Conservation (phyloP, 2,888 invertebrate genomes). For the Noctua janthe region DNA sequence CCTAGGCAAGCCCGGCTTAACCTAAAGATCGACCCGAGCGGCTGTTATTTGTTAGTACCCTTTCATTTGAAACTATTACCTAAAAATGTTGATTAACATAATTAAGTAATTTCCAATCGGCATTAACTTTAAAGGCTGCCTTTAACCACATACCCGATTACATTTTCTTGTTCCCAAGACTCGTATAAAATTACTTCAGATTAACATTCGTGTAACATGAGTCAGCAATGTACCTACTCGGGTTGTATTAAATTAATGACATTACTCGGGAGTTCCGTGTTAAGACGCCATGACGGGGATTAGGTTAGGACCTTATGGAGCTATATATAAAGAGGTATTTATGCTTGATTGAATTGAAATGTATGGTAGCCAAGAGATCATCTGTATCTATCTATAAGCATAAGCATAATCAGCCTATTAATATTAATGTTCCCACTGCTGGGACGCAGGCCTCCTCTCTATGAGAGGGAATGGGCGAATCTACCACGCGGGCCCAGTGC, state of each 20-base stretch:
- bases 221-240: slow-evolving; percentile 37
- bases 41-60: too few species aligned
- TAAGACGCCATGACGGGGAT: slow-evolving; percentile 54
- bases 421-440: too few species aligned
- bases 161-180: slow-evolving; percentile 36
- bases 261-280: slow-evolving; percentile 50
- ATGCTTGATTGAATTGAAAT: slow-evolving; percentile 35
- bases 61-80: neutral
- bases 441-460: too few species aligned
- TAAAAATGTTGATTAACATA: neutral
- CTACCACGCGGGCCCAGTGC: too few species aligned
- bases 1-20: too few species aligned
- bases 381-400: neutral
- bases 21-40: too few species aligned
- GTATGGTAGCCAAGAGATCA: neutral
- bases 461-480: too few species aligned
- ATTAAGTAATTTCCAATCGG: neutral
- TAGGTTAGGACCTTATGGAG: slow-evolving; percentile 40
- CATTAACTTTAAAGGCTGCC: slow-evolving; percentile 2
- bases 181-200: slow-evolving; percentile 49
- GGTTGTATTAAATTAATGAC: slow-evolving; percentile 61
- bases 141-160: slow-evolving; percentile 10
- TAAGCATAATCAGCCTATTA: too few species aligned
- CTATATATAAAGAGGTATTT: slow-evolving; percentile 40
- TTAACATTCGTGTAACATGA: slow-evolving; percentile 43